These are phyloP conservation scores for Xanthia icteritia DNA, from an alignment of 2,888 invertebrate species.

Conservation along the genomic window DNA sequence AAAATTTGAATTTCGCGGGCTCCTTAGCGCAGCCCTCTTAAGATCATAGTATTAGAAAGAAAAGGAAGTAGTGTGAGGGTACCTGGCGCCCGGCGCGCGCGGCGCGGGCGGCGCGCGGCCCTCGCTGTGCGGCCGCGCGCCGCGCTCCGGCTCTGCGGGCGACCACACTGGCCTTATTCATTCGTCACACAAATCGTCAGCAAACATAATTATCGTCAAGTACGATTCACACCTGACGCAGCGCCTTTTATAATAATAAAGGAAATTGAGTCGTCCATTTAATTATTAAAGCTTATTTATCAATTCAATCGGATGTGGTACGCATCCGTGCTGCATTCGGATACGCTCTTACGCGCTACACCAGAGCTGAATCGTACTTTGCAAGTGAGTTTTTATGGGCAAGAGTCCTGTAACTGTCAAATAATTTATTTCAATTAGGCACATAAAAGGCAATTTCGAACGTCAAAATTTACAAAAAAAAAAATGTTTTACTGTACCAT, in stretches of 20 bases:
- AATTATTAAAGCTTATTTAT: neutral
- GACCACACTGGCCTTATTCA: neutral
- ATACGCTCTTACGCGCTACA: neutral
- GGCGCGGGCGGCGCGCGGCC: slow-evolving; percentile 67
- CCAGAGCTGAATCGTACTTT: neutral
- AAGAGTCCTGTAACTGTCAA: neutral
- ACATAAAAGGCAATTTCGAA: too few species aligned
- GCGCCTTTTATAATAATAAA: neutral
- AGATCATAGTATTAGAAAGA: neutral
- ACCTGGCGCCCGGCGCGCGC: slow-evolving; percentile 71
- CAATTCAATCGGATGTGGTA: neutral
- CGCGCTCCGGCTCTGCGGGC: slow-evolving; percentile 89
- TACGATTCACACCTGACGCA: neutral
- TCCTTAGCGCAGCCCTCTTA: neutral
- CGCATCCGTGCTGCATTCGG: neutral
- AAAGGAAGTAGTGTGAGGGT: neutral
- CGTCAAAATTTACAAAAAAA: too few species aligned
- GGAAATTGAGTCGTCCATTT: neutral
- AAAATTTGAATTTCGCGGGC: neutral
- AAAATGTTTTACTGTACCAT: too few species aligned
- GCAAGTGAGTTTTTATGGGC: neutral
- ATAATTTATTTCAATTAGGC: too few species aligned
- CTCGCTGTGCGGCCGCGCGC: slow-evolving; percentile 88
- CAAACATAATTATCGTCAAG: neutral
- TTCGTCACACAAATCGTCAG: neutral